Percentiles rank a stretch among this genome's conserved stretches.
Evolutionary conservation across 1,140 invertebrate species (phyloP).

Genomic region (Trissolcus basalis): DNA sequence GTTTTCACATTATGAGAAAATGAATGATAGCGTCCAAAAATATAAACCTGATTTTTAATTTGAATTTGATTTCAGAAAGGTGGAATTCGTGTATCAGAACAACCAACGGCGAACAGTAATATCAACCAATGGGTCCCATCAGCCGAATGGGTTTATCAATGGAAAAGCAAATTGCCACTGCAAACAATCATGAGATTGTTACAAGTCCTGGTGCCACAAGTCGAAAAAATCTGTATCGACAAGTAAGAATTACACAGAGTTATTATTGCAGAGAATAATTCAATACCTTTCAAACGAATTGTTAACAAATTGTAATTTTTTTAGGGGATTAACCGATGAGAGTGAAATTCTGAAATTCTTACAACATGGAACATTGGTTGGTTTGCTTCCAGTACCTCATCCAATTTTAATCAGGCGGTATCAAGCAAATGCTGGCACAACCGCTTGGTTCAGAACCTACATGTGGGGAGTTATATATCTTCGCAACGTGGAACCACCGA

Average conservation of each 20-base stretch:
- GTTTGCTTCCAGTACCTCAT: conserved; percentile 98
- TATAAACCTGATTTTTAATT: not conserved
- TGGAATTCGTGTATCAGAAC: conserved; percentile 50
- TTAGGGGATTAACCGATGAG: conserved; percentile 98
- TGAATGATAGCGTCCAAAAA: no score
- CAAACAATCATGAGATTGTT: conserved; percentile 99
- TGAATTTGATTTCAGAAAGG: conserved; percentile 39
- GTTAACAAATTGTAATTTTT: conserved; percentile 37
- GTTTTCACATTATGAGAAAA: no score
- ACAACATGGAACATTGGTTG: conserved; percentile 98
- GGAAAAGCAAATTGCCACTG: conserved; percentile 97
- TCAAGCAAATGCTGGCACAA: conserved; percentile 98
- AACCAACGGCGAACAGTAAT: conserved; percentile 44
- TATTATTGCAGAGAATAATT: no score
- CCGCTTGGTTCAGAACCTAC: conserved; percentile 99
- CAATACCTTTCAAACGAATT: no score
- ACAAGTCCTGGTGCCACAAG: conserved; percentile 99
- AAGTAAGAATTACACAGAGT: conserved; percentile 86
- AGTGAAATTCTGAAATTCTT: conserved; percentile 99
- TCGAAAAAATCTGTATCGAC: conserved; percentile 99
- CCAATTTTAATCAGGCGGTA: conserved; percentile 99
- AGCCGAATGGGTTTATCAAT: conserved; percentile 95
- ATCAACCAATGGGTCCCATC: conserved; percentile 86
- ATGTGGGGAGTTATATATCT: conserved; percentile 99
- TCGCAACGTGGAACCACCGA: conserved; percentile 97